These are phyloP conservation scores for Sycophila sp. DNA, from an alignment of 1,140 invertebrate genomes.

Conservation along the genomic window DNA sequence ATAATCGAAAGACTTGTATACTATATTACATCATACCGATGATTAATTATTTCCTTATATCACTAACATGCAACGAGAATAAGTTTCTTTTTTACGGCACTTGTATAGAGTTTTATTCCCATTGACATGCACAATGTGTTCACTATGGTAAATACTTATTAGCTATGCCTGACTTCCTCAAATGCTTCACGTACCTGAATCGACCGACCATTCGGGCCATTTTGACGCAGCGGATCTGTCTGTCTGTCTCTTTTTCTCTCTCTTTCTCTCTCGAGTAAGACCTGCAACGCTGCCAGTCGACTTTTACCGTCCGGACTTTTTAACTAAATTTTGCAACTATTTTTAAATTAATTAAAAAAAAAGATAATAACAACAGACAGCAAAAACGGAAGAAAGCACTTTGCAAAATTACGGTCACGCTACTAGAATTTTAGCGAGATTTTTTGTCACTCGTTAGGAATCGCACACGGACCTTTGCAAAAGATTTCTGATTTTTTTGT, in stretches of 20 bases:
- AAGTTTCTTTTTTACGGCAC: conserved; percentile 76
- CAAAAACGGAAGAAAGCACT: conserved; percentile 28
- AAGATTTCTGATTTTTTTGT: conserved; percentile 26
- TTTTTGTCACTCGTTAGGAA: background rate
- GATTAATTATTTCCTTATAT: conserved; percentile 62
- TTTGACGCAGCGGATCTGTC: conserved; percentile 40
- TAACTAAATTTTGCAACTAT: conserved; percentile 2
- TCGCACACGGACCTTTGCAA: conserved; percentile 1
- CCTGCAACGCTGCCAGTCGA: conserved; percentile 9
- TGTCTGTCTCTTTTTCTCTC: conserved; percentile 16
- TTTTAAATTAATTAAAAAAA: background rate
- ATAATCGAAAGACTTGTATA: conserved; percentile 54
- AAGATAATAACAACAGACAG: background rate
- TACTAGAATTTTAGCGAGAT: background rate
- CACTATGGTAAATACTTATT: conserved; percentile 65
- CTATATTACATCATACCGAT: conserved; percentile 46
- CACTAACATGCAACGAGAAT: conserved; percentile 67
- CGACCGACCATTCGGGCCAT: conserved; percentile 65
- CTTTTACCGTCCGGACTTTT: background rate
- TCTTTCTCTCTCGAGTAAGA: background rate
- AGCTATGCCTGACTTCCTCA: conserved; percentile 68
- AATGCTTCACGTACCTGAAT: conserved; percentile 66
- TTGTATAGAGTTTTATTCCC: conserved; percentile 73
- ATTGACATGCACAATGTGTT: conserved; percentile 68
- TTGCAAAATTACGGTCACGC: conserved; percentile 6